Conservation (phyloP, 1,140 invertebrate species). For the Drosophila nikananu region DNA sequence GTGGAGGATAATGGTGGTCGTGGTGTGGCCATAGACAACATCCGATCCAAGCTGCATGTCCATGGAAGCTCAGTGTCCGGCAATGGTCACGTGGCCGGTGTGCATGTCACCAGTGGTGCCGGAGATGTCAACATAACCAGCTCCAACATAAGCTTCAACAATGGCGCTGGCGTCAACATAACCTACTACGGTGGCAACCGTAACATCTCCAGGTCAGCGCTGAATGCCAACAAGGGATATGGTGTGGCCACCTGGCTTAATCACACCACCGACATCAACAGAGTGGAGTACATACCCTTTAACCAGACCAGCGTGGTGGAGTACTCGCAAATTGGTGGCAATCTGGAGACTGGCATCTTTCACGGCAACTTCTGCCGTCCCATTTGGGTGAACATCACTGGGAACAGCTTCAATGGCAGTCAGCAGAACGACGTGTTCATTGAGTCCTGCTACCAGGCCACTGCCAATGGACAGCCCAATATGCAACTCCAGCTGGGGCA, state of each 20-base stretch:
- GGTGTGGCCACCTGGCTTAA: constrained; percentile 96
- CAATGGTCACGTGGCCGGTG: constrained; percentile 94
- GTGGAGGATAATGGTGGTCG: constrained; percentile 96
- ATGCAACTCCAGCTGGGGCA: constrained; percentile 93
- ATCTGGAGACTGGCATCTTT: constrained; percentile 93
- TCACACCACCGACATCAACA: constrained; percentile 90
- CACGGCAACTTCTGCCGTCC: constrained; percentile 92
- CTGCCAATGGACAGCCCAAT: constrained; percentile 85
- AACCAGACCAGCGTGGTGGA: constrained; percentile 94
- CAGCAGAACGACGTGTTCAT: constrained; percentile 91
- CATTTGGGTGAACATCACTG: constrained; percentile 93
- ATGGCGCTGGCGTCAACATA: constrained; percentile 96
- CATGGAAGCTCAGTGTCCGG: constrained; percentile 93
- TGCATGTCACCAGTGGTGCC: constrained; percentile 93
- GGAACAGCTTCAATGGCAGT: constrained; percentile 93
- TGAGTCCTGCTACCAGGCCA: constrained; percentile 90
- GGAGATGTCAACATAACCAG: constrained; percentile 97
- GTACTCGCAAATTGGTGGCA: constrained; percentile 94
- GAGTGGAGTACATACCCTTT: constrained; percentile 90
- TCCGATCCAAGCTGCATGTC: constrained; percentile 92
- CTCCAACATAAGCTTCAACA: constrained; percentile 95
- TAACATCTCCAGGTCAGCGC: constrained; percentile 93
- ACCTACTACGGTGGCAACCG: constrained; percentile 95
- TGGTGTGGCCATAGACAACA: constrained; percentile 94
- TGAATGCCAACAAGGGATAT: constrained; percentile 93